Evolutionary conservation across 2,113 vertebrate species (phyloP).

Genomic region (Muscicapa adusta): DNA sequence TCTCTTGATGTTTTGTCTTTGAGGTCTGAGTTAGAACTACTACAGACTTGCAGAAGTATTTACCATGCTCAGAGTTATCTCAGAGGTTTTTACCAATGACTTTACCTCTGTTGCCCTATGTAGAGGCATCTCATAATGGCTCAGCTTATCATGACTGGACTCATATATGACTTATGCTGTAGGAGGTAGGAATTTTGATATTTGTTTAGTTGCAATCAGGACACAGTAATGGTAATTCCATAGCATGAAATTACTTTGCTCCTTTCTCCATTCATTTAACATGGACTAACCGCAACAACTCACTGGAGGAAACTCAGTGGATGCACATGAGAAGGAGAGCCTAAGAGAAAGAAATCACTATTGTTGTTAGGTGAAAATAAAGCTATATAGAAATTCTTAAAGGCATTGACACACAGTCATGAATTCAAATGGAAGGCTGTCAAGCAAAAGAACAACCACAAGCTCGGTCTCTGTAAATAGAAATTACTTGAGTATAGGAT

Average conservation of each 20-base stretch:
- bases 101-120: not conserved
- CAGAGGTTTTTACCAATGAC: not conserved
- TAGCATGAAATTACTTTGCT: too few species aligned
- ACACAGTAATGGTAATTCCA: not conserved
- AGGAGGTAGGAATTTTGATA: not conserved
- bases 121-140: not conserved
- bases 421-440: not conserved
- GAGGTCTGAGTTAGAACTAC: accelerated
- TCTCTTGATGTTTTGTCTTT: not conserved
- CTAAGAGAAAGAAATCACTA: not conserved
- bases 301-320: not conserved
- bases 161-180: not conserved
- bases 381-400: not conserved
- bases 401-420: not conserved
- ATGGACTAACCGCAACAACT: not conserved
- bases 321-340: not conserved
- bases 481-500: not conserved
- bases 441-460: not conserved
- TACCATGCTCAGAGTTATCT: not conserved
- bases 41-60: not conserved
- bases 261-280: not conserved
- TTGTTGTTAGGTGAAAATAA: not conserved
- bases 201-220: not conserved
- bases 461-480: not conserved
- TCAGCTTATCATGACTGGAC: not conserved